phyloP scores from a whole-genome alignment of 2,797 vertebrate species.

The Bufotes viridis region DNA sequence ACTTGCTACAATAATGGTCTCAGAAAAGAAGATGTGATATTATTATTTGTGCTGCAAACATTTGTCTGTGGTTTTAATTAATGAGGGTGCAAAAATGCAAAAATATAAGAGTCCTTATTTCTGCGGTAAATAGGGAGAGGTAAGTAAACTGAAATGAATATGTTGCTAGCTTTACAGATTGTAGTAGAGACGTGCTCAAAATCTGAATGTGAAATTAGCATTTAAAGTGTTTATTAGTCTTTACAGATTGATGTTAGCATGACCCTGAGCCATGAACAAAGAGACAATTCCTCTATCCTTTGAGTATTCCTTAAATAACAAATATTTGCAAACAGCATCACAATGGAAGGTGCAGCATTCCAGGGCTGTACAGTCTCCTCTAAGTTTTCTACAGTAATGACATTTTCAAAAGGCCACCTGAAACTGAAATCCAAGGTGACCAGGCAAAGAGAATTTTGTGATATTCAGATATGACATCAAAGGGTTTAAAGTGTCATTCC shows the following conservation, averaged over 20 bases:
- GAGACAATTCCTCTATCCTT: conserved; percentile 25
- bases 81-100: background rate
- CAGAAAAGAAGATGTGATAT: no score
- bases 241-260: conserved; percentile 21
- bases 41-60: background rate
- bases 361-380: background rate
- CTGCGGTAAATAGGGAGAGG: conserved; percentile 21
- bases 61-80: conserved; percentile 42
- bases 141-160: conserved; percentile 43
- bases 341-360: background rate
- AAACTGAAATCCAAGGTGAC: conserved; percentile 14
- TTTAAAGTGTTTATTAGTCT: conserved; percentile 48
- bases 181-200: conserved; percentile 32
- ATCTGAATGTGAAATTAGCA: conserved; percentile 55
- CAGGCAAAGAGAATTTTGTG: background rate
- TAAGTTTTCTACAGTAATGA: background rate
- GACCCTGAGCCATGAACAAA: conserved; percentile 19
- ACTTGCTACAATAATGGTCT: no score
- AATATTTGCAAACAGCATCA: conserved; percentile 20
- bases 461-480: background rate
- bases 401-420: background rate
- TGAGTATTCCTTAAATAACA: conserved; percentile 21
- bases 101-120: background rate
- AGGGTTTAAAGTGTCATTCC: background rate
- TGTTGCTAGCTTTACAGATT: conserved; percentile 20